Evolutionary conservation across 2,113 vertebrate genomes (phyloP), one percentile per base, ranked within the genome.

Genomic region (Rousettus leschenaultii): DNA sequence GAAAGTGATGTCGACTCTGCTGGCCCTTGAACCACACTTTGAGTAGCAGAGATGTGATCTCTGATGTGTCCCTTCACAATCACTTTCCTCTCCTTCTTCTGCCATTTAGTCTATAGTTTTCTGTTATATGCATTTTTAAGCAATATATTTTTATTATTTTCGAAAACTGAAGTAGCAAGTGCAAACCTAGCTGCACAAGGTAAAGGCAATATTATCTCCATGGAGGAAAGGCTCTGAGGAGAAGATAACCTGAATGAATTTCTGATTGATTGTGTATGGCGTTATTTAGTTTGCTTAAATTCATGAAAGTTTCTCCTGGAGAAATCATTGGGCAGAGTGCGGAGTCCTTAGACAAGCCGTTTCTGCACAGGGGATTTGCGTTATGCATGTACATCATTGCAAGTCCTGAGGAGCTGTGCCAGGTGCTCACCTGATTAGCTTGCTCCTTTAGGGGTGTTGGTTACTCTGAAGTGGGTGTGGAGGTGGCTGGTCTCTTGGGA

Each of bases 331-430:
- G 45, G 65, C 24, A 74, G n/a, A 61, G 7, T 70, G 40, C 45
- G 24, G 35, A 16, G 53, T 21, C 73, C 21, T 26, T 24, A 14
- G 33, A 55, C 18, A 35, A 2, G 19, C 19, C 19, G 3, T 51
- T 45, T 73, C 24, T 35, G 7, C 12, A 1, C 0, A 4, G n/a
- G n/a, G 11, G 19, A 7, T 18, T 26, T 57, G 12, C 0, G 1
- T 30, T 21, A 30, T 21, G 1, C 26, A 12, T 79, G 7, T 79
- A 6, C 5, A 12, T 43, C 3, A 2, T 57, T 2, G 6, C 51
- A 48, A 3, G 13, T 35, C 38, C 53, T 6, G 51, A 59, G 28
- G 45, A 4, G 6, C 7, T 13, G 2, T n/a, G 51, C 73, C 38
- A 40, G 33, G 5, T 14, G 68, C 10, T 43, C 3, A 16, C 26